phyloP scores from a whole-genome alignment of 2,888 invertebrate genomes.

The Drosophila atripex region DNA sequence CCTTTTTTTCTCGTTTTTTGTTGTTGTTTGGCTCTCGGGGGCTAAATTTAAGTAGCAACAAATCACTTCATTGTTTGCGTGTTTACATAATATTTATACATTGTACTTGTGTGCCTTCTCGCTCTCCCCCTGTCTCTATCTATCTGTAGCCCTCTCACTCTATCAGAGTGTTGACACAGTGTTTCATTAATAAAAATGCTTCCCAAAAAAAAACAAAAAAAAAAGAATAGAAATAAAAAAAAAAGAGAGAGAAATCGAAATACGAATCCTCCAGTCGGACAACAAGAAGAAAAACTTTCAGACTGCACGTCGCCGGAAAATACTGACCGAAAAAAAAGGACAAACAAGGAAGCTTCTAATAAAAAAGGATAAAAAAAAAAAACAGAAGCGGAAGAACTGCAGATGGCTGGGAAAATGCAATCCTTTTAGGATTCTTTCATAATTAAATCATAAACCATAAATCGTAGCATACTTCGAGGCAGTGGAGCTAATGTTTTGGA shows the following conservation, averaged over 20 bases:
- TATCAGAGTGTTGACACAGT: constrained; percentile 58
- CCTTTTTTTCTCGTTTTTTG: constrained; percentile 29
- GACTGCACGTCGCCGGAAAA: constrained; percentile 65
- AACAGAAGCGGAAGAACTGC: neutral
- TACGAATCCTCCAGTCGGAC: constrained; percentile 39
- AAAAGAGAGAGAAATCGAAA: constrained; percentile 26
- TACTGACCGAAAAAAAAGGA: constrained; percentile 6
- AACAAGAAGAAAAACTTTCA: constrained; percentile 60
- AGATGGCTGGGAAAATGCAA: neutral
- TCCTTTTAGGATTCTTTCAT: neutral
- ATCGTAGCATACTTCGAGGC: neutral
- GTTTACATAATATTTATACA: constrained; percentile 79
- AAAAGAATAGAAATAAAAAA: constrained; percentile 7
- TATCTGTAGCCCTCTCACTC: neutral
- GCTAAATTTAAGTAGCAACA: constrained; percentile 77
- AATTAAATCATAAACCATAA: neutral
- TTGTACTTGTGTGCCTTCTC: constrained; percentile 51
- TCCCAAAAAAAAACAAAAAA: constrained; percentile 16
- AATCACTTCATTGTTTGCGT: constrained; percentile 80
- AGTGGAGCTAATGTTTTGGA: neutral
- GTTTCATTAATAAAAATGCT: constrained; percentile 74
- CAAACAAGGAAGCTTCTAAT: neutral
- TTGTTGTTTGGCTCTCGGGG: constrained; percentile 53
- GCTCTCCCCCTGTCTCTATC: neutral
- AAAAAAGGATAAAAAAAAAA: no score